Base-by-base conservation (phyloP, 2,888 invertebrate species). In the Barypeithes pellucidus region DNA sequence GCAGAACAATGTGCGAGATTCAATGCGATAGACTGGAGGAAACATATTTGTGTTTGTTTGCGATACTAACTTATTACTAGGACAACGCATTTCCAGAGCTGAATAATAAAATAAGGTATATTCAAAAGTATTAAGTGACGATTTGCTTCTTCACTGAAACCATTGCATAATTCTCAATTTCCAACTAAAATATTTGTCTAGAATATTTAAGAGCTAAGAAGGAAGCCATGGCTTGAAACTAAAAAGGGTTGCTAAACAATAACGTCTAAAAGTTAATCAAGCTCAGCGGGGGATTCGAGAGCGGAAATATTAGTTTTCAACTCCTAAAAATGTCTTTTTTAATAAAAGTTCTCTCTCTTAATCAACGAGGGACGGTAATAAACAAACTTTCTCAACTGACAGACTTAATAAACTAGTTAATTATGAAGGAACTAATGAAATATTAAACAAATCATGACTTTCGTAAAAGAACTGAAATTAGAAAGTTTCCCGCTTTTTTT, bases 381-480 rank as follows among this genome's bases (percentile, higher is more conserved):
- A 72, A 72, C 71, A 72, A 72, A 72, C 71, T 72, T 73, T 72
- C 71, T 36, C 16, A 77, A 62, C 69, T 76, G 73, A 68, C 67
- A 67, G 62, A 20, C 68, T 75, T 77, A 73, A 77, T 77, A 68
- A 76, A 73, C 72, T 73, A 70, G 57, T 72, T 45, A 76, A 76
- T 76, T 76, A 76, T 75, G 72, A 68, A 76, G 57, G 54, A 74
- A 69, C 73, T 73, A 67, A 77, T 77, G 72, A 77, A 77, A 75
- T 77, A 76, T 75, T 77, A 72, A 77, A 68, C 66, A 75, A 76
- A 63, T 73, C 73, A 65, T 63, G 71, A 73, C 75, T 76, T 67
- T 67, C 39, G 54, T 29, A 60, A 67, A 70, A 74, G 69, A 60
- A 66, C 16, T 61, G 59, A 63, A 73, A 68, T 73, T 69, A 73